Percentiles rank a stretch among this genome's conserved stretches.
Evolutionary conservation across 2,113 vertebrate species (phyloP).

Genomic region (Riparia riparia): DNA sequence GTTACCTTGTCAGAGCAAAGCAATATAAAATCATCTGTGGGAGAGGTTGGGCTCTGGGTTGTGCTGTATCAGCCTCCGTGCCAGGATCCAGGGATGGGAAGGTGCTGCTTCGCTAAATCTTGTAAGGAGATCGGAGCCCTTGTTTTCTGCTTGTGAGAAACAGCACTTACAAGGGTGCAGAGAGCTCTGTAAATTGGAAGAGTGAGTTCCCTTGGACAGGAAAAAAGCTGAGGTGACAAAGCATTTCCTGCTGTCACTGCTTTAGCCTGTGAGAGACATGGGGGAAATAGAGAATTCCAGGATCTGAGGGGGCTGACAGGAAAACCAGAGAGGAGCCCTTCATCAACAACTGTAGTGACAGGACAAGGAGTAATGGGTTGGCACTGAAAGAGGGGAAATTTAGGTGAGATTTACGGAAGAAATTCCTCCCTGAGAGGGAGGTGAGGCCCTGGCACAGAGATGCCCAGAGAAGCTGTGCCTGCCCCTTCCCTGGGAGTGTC

Average conservation of each 20-base stretch:
- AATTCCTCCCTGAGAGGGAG: neutral
- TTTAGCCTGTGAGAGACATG: neutral
- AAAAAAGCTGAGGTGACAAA: neutral
- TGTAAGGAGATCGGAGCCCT: neutral
- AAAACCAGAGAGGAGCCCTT: neutral
- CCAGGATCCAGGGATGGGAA: neutral
- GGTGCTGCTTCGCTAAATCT: neutral
- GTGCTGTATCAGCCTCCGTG: neutral
- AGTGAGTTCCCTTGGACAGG: neutral
- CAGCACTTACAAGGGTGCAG: neutral
- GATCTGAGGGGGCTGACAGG: neutral
- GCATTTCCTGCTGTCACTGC: neutral
- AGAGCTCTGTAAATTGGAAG: neutral
- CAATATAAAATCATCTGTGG: constrained; percentile 50
- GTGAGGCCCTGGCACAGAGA: neutral
- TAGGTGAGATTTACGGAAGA: neutral
- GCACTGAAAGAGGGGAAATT: neutral
- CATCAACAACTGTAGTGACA: neutral
- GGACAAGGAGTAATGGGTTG: neutral
- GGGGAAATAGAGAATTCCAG: neutral
- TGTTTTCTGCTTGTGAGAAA: neutral
- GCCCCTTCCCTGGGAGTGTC: neutral
- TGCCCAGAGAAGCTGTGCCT: neutral
- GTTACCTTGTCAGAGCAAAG: constrained; percentile 56
- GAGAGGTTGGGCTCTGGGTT: neutral